These are phyloP conservation scores for Tympanuchus pallidicinctus DNA, from an alignment of 2,113 vertebrate species.

Conservation along the genomic window DNA sequence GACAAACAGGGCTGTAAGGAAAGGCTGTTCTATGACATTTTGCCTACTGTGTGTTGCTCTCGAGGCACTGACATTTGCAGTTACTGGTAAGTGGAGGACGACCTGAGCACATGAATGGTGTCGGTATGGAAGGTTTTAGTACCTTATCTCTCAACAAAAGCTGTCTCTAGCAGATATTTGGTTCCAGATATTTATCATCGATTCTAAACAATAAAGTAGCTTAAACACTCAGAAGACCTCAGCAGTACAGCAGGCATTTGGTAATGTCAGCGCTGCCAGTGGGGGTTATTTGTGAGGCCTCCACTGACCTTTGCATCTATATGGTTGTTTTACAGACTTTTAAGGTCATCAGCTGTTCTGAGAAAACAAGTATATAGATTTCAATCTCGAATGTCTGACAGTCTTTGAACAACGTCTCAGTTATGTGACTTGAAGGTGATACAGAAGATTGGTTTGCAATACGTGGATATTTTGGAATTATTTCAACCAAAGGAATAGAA, in stretches of 20 bases:
- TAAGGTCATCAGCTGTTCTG: conserved; percentile 65
- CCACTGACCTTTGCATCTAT: conserved; percentile 66
- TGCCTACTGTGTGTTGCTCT: neutral
- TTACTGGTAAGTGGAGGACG: neutral
- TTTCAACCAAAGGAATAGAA: neutral
- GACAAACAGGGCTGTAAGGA: neutral
- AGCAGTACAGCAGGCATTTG: neutral
- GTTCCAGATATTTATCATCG: conserved; percentile 17
- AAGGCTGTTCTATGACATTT: conserved; percentile 47
- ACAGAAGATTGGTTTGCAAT: neutral
- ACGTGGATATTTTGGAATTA: neutral
- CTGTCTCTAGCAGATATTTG: neutral
- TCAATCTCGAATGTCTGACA: conserved; percentile 37
- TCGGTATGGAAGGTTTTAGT: neutral
- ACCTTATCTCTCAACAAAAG: neutral
- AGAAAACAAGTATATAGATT: conserved; percentile 53
- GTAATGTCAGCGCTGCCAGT: conserved; percentile 41
- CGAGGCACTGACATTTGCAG: conserved; percentile 52
- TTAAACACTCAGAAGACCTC: conserved; percentile 8
- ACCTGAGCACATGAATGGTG: neutral
- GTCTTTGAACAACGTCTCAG: neutral
- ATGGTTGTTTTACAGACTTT: conserved; percentile 46
- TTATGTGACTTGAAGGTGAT: neutral
- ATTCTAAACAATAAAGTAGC: neutral
- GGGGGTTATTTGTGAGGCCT: conserved; percentile 41